Base-by-base conservation (phyloP, 2,113 vertebrate genomes). In the Monarcha castaneiventris region DNA sequence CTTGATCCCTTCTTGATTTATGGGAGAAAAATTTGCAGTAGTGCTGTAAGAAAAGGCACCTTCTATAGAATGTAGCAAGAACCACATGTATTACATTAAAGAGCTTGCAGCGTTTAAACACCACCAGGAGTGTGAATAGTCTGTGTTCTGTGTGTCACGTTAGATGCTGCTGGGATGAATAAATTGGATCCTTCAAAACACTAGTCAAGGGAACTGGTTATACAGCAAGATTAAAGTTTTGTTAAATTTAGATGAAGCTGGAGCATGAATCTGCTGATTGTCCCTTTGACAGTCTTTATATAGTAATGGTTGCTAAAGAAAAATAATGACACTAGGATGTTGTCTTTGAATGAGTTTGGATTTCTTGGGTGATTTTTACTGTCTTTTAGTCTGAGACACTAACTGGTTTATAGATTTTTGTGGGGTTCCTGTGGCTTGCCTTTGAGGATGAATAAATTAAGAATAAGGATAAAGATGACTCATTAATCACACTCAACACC, bases 11-110 rank as follows among this genome's bases (percentile, higher is more conserved):
- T 66, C 5, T 16, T 84, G 43, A 63, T 84, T 39, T 66, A 10
- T 43, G 43, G 35, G 46, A 61, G 54, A 48, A 63, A 43, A 67
- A 25, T 46, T 64, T 35, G 19, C 35, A 23, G 27, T 37, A 39
- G 9, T 51, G 8, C 49, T 78, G 52, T 37, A 59, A 80, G 18
- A 63, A 72, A 68, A 84, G 23, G 19, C 46, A 19, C 6, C 55
- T 68, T 62, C 16, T 76, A 0, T 25, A 58, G 62, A 68, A 10
- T 0, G 0, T 43, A 35, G 13, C 15, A 66, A 35, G 32, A 84
- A 22, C 29, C 44, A 27, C 21, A 3, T 76, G 2, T 43, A 7
- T 61, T 89, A 14, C 2, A 3, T 59, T 58, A 29, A 87, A 35
- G 9, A 16, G 18, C 52, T 66, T 71, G 77, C 73, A 78, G 55